These are phyloP conservation scores for Lamellibrachia satsuma DNA, from an alignment of 2,888 invertebrate species.

Conservation along the genomic window DNA sequence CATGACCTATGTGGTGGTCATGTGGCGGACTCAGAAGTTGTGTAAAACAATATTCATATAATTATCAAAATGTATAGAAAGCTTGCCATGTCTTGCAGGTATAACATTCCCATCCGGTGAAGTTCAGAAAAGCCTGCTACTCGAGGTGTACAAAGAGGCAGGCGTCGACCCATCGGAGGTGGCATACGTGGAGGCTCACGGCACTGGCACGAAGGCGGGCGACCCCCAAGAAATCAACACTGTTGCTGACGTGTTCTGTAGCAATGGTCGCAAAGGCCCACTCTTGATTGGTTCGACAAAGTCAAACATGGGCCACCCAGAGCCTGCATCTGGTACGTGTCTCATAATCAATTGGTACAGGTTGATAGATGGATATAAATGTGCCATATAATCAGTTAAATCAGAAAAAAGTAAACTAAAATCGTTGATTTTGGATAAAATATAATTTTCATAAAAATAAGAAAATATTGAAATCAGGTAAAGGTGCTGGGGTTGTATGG, in stretches of 20 bases:
- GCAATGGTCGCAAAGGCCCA: slow-evolving; percentile 69
- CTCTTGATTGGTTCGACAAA: slow-evolving; percentile 94
- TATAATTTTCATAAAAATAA: no score
- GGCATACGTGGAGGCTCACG: slow-evolving; percentile 94
- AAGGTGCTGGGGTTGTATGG: no score
- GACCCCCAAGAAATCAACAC: slow-evolving; percentile 98
- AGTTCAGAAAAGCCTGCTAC: slow-evolving; percentile 74
- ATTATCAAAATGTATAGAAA: not conserved
- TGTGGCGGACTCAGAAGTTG: not conserved
- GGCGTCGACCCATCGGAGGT: slow-evolving; percentile 85
- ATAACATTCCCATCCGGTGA: slow-evolving; percentile 72
- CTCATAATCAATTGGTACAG: not conserved
- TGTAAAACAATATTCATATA: not conserved
- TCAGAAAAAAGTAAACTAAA: no score
- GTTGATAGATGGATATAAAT: not conserved
- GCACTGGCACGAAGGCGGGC: slow-evolving; percentile 93
- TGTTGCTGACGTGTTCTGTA: slow-evolving; percentile 76
- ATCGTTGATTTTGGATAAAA: no score
- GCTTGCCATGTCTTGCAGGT: slow-evolving; percentile 49
- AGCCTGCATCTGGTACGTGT: slow-evolving; percentile 74
- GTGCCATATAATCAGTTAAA: not conserved
- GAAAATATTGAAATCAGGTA: no score
- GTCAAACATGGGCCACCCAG: slow-evolving; percentile 98
- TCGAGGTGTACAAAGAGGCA: slow-evolving; percentile 85
- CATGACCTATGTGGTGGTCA: not conserved